A percentile compares a stretch with the other conserved stretches of the same genome.
These are phyloP conservation scores for Thermophis baileyi DNA, from an alignment of 2,113 vertebrate genomes.

Conservation along the genomic window DNA sequence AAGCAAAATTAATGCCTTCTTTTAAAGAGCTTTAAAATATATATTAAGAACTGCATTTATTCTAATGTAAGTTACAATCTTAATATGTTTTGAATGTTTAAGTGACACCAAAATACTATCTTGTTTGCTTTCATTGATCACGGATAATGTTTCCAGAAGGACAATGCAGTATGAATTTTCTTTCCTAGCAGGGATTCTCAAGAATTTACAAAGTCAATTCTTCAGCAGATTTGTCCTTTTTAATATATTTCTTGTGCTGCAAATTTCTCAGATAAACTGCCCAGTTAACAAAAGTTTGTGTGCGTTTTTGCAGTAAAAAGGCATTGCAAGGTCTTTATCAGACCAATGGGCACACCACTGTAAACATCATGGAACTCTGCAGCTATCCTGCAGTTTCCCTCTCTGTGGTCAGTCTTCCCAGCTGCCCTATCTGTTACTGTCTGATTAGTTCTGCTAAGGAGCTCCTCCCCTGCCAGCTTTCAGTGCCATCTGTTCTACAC, in stretches of 20 bases:
- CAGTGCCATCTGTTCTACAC: slow-evolving; percentile 97
- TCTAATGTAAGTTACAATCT: background rate
- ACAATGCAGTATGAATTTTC: background rate
- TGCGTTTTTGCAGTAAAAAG: slow-evolving; percentile 65
- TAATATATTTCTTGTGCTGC: background rate
- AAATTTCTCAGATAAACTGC: background rate
- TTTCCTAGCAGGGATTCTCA: background rate
- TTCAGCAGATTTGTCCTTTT: background rate
- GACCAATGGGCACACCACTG: slow-evolving; percentile 93
- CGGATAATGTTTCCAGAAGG: rapidly evolving
- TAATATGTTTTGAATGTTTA: slow-evolving; percentile 30
- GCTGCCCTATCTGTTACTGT: slow-evolving; percentile 99
- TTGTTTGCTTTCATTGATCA: background rate
- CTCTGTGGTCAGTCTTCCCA: slow-evolving; percentile 97
- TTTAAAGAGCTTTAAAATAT: slow-evolving; percentile 18
- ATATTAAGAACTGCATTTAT: slow-evolving; percentile 12
- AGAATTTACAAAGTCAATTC: background rate
- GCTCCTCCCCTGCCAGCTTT: slow-evolving; percentile 99
- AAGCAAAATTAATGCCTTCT: background rate
- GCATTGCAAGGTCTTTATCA: slow-evolving; percentile 86
- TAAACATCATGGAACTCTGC: slow-evolving; percentile 87
- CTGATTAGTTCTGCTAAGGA: slow-evolving; percentile 99
- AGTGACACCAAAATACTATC: background rate
- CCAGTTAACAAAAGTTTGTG: slow-evolving; percentile 37
- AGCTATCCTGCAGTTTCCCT: slow-evolving; percentile 75